Base-by-base conservation (phyloP, 2,888 invertebrate species). In the Drosophila conformis region DNA sequence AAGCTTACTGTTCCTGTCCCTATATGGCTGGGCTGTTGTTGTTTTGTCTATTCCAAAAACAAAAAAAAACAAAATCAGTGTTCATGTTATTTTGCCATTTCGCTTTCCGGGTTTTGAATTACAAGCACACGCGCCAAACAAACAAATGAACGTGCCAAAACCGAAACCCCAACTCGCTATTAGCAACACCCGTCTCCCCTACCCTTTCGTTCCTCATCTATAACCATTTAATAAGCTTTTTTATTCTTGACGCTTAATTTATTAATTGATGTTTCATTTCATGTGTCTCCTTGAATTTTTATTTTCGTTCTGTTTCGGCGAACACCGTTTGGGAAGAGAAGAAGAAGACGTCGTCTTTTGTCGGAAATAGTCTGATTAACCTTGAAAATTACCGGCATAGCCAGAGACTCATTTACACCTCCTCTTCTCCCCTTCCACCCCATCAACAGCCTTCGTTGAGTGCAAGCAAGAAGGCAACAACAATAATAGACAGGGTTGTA, bases 21-120 rank as follows among this genome's bases (percentile, higher is more conserved):
- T 53, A 66, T 64, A 62, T 15, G 25, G 52, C 38, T 68, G 59
- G 25, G 42, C 60, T 54, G 59, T 58, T 70, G 53, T 68, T 79
- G 66, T 56, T 70, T 56, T 69, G 76, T 72, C 87, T 72, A 70
- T 69, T 70, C 38, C 56, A 51, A 64, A 63, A 66, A 59, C 60
- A 25, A 29, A 15, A 29, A 36, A 13, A 65, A 63, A 68, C 58
- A 40, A 40, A 40, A 42, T 63, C 68, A 67, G 54, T 73, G 80
- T 87, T 82, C 90, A 83, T 89, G 86, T 73, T 75, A 70, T 90
- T 86, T 74, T 73, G 84, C 76, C 74, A 83, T 80, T 89, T 83
- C 64, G 76, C 62, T 82, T 90, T 89, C 90, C 88, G 90, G 90
- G 90, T 87, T 83, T 85, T 76, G 46, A 74, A 74, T 89, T 88